Conservation (phyloP, 2,797 vertebrate species). For the Heterohyrax brucei region DNA sequence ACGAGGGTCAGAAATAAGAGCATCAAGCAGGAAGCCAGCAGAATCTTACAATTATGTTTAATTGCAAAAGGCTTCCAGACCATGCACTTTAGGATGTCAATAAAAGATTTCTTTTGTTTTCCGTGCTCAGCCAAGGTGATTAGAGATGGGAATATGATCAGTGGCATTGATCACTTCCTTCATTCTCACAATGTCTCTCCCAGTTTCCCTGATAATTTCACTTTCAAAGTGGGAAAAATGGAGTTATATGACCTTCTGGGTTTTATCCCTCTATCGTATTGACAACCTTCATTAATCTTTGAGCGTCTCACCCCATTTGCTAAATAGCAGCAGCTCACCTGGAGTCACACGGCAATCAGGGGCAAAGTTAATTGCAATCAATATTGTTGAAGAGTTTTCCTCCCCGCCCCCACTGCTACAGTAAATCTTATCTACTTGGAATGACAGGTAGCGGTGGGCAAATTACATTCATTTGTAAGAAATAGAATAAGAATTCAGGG, state of each 20-base stretch:
- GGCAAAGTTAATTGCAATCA: constrained; percentile 74
- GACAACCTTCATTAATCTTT: constrained; percentile 67
- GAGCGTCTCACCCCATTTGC: constrained; percentile 35
- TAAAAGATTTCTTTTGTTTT: constrained; percentile 1
- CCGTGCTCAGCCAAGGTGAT: neutral
- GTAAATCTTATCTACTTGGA: neutral
- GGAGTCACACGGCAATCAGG: constrained; percentile 1
- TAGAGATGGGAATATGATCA: constrained; percentile 3
- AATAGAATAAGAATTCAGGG: accelerated
- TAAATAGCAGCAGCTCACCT: neutral
- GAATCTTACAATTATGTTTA: neutral
- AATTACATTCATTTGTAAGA: no score
- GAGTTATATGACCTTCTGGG: constrained; percentile 60
- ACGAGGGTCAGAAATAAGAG: neutral
- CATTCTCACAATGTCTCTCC: constrained; percentile 12
- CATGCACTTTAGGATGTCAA: neutral
- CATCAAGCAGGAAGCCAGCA: neutral
- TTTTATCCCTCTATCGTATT: neutral
- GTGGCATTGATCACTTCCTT: constrained; percentile 35
- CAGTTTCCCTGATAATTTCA: constrained; percentile 61
- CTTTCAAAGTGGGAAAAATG: constrained; percentile 71
- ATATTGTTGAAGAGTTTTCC: neutral
- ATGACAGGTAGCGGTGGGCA: neutral
- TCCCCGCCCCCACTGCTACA: accelerated
- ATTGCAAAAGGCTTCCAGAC: neutral